These are phyloP conservation scores for Taphrorychus bicolor DNA, from an alignment of 2,888 invertebrate genomes.

Conservation along the genomic window DNA sequence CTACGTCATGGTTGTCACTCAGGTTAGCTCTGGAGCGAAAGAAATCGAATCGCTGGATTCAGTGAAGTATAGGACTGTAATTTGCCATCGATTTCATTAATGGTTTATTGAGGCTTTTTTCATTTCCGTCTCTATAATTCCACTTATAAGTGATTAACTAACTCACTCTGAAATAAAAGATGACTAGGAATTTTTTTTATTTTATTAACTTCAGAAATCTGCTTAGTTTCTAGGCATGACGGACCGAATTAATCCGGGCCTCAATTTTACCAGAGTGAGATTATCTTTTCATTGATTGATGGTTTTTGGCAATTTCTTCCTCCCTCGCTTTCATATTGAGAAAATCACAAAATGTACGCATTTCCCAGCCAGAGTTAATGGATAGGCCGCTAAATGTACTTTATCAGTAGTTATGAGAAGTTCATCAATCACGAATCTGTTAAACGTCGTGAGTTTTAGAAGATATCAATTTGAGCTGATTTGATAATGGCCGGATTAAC, in stretches of 20 bases:
- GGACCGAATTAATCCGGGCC: slow-evolving; percentile 31
- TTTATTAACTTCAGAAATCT: slow-evolving; percentile 31
- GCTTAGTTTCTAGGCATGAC: slow-evolving; percentile 34
- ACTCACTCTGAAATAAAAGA: too few relatives aligned
- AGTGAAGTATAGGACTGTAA: slow-evolving; percentile 58
- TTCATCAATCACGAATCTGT: slow-evolving; percentile 31
- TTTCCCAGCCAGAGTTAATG: slow-evolving; percentile 33
- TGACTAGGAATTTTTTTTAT: slow-evolving; percentile 4
- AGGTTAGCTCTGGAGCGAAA: slow-evolving; percentile 55
- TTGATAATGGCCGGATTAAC: neutral
- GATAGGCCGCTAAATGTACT: slow-evolving; percentile 26
- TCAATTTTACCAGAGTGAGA: slow-evolving; percentile 32
- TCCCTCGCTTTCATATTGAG: slow-evolving; percentile 23
- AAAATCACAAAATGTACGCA: slow-evolving; percentile 32
- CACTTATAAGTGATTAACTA: too few relatives aligned
- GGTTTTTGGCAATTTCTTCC: slow-evolving; percentile 21
- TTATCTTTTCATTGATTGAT: slow-evolving; percentile 38
- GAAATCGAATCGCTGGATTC: slow-evolving; percentile 47
- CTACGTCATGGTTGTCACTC: slow-evolving; percentile 59
- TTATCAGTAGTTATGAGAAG: slow-evolving; percentile 32
- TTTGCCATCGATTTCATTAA: slow-evolving; percentile 42
- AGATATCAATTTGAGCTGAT: neutral
- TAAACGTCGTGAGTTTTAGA: slow-evolving; percentile 11
- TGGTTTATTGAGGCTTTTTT: neutral
- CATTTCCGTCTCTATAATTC: neutral